A percentile compares a stretch with the other conserved stretches of the same genome.
Conservation (phyloP, 2,888 invertebrate genomes). For the Polydrusus tereticollis region DNA sequence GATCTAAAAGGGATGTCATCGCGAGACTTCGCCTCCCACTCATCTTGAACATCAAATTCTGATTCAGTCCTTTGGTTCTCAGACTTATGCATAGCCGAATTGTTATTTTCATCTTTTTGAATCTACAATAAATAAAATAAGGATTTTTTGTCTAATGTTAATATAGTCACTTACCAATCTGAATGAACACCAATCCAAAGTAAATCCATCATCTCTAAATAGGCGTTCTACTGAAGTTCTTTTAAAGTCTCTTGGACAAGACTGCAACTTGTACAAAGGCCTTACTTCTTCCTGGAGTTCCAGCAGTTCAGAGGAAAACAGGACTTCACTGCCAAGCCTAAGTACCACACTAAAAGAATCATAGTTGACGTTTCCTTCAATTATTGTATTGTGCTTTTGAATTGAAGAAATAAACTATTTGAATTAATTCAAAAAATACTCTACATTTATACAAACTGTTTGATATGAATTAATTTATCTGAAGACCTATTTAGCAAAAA, state of each 20-base stretch:
- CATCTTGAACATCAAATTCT: slow-evolving; percentile 12
- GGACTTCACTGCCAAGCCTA: slow-evolving; percentile 81
- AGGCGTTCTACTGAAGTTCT: slow-evolving; percentile 86
- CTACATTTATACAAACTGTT: no score
- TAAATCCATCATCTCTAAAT: slow-evolving; percentile 83
- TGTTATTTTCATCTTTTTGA: slow-evolving; percentile 55
- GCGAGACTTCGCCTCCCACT: slow-evolving; percentile 75
- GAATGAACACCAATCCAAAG: slow-evolving; percentile 92
- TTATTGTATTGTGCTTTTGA: no score
- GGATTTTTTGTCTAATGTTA: slow-evolving; percentile 43
- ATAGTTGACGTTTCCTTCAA: no score
- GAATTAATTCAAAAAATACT: no score
- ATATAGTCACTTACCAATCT: slow-evolving; percentile 73
- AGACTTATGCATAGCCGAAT: slow-evolving; percentile 42
- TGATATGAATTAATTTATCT: no score
- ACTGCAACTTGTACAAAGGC: slow-evolving; percentile 81
- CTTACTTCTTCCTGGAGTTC: slow-evolving; percentile 84
- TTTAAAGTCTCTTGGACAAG: slow-evolving; percentile 87
- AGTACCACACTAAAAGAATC: slow-evolving; percentile 78
- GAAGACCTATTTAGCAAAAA: no score
- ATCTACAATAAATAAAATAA: slow-evolving; percentile 57
- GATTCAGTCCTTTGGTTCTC: slow-evolving; percentile 3
- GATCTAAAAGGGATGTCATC: slow-evolving; percentile 76
- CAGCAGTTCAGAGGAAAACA: slow-evolving; percentile 79
- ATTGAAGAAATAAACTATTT: no score